These are phyloP conservation scores for Sminthurinus aureus DNA, from an alignment of 2,888 invertebrate genomes.

Conservation along the genomic window DNA sequence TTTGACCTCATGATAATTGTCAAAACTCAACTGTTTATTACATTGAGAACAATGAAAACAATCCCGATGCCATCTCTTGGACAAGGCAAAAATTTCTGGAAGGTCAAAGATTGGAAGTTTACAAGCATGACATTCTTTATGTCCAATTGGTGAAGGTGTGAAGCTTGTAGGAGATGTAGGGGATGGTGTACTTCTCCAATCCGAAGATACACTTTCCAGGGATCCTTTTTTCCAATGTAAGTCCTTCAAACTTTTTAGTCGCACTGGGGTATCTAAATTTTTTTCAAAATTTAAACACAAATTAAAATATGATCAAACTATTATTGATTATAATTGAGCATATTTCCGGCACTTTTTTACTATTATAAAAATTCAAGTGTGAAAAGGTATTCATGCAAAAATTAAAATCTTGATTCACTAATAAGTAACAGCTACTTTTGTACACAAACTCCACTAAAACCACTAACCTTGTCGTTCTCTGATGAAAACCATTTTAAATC, in stretches of 20 bases:
- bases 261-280: slow-evolving; percentile 8
- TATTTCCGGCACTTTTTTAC: neutral
- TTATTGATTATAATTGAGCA: neutral
- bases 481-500: too few relatives aligned
- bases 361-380: neutral
- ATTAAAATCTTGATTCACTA: too few relatives aligned
- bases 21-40: slow-evolving; percentile 45
- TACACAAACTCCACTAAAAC: too few relatives aligned
- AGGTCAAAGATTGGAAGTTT: slow-evolving; percentile 55
- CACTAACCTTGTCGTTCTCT: too few relatives aligned
- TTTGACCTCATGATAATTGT: slow-evolving; percentile 51
- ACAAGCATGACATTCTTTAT: slow-evolving; percentile 53
- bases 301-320: too few relatives aligned
- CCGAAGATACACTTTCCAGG: slow-evolving; percentile 35
- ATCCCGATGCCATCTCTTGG: slow-evolving; percentile 50
- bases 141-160: slow-evolving; percentile 5
- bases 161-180: slow-evolving; percentile 1
- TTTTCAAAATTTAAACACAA: neutral
- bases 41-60: slow-evolving; percentile 56
- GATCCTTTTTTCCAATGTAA: slow-evolving; percentile 31
- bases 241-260: slow-evolving; percentile 33
- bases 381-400: neutral
- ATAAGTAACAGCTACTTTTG: too few relatives aligned
- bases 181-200: slow-evolving; percentile 14
- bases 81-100: slow-evolving; percentile 46